Base-by-base conservation (phyloP, 2,888 invertebrate species). In the Gari tellinella region DNA sequence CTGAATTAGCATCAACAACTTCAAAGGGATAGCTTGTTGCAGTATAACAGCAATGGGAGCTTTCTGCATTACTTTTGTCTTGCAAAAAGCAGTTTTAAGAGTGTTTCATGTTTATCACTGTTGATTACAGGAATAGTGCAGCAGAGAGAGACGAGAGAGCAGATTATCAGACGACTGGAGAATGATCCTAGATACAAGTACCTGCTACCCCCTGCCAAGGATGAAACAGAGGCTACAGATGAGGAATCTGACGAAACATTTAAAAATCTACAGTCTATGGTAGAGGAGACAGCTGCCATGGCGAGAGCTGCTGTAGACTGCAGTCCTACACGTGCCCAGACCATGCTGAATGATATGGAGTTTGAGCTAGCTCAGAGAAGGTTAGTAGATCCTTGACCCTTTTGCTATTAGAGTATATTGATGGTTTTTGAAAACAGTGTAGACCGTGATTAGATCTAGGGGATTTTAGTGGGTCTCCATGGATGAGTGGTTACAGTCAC, bases 251-350 rank as follows among this genome's bases (percentile, higher is more conserved):
- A 72, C 26, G 77, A 78, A 19, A 84, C 88, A 0, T 89, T 86
- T 49, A 80, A 80, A 15, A 82, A 79, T 61, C 74, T 90, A 21
- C 76, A 85, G 23, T 76, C 82, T 21, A 74, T 90, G 83, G 85
- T 89, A 4, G 82, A 88, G 64, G 83, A 85, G 53, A 90, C 89
- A 17, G 89, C 88, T 12, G 86, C 86, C 53, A 78, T 89, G 83
- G 86, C 89, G 1, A 80, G 86, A 26, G 84, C 81, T 2, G 90
- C 90, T 8, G 80, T 89, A 8, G 73, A 80, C 23, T 83, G 82
- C 37, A 86, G 85, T 66, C 88, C 89, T 0, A 51, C 81, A 26
- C 80, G 87, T 55, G 80, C 76, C n/a, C 66, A 70, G 26, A 68
- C 74, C 1, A 73, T 84, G 51, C 57, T 84, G 48, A 69, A 81